Conservation (phyloP, 2,888 invertebrate species). For the Horisme vitalbata region DNA sequence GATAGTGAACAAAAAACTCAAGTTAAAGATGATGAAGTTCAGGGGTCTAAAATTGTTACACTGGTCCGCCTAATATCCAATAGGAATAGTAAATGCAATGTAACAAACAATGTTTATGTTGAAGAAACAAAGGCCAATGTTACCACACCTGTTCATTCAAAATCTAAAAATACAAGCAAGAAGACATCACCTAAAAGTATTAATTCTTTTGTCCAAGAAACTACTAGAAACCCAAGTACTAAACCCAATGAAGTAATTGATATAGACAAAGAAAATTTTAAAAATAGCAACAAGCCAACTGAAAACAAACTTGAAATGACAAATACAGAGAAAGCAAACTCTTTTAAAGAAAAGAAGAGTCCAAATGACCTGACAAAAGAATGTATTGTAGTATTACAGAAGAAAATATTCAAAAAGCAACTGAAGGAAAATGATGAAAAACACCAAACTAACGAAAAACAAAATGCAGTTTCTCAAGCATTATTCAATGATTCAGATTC, state of each 20-base stretch:
- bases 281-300: neutral
- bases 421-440: slow-evolving; percentile 24
- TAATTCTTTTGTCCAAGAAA: neutral
- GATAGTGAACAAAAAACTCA: slow-evolving; percentile 31
- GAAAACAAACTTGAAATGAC: neutral
- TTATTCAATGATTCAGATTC: slow-evolving; percentile 61
- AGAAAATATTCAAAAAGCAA: slow-evolving; percentile 58
- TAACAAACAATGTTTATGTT: neutral
- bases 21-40: neutral
- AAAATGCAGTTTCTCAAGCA: slow-evolving; percentile 40
- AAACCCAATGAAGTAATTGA: neutral
- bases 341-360: slow-evolving; percentile 34
- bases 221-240: neutral
- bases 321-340: neutral
- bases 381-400: slow-evolving; percentile 72
- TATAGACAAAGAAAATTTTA: slow-evolving; percentile 17
- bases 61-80: slow-evolving; percentile 11
- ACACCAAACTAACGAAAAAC: slow-evolving; percentile 19
- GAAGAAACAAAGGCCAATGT: slow-evolving; percentile 6
- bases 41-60: neutral
- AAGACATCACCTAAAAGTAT: slow-evolving; percentile 10
- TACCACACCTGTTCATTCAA: slow-evolving; percentile 35
- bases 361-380: slow-evolving; percentile 71
- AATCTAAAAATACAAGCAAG: slow-evolving; percentile 42
- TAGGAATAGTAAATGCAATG: slow-evolving; percentile 5